Evolutionary conservation across 2,113 vertebrate genomes (phyloP), one percentile per base, ranked within the genome.

Genomic region (Erpornis zantholeuca): DNA sequence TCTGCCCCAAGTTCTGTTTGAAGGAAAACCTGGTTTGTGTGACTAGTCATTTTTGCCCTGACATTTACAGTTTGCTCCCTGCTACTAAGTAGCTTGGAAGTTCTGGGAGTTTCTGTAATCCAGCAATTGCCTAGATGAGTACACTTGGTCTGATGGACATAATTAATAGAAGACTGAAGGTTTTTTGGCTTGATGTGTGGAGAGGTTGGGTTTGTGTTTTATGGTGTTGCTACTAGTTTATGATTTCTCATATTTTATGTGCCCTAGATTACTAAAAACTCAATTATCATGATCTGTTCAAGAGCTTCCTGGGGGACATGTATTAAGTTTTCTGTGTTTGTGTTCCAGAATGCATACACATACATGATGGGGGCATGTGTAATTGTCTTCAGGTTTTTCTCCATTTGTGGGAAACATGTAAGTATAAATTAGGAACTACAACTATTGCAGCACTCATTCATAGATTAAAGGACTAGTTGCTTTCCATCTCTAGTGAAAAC

Each of bases 341-440:
- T 70, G 45, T 98, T 98, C 25, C 94, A 99, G 99, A 99, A 99
- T 87, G 99, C 99, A 0, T 99, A 99, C 44, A 99, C 99, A 33
- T 99, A 99, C 96, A 99, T 99, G 99, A 99, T 99, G 99, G 99
- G 99, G 6, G 99, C 99, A 0, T 99, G 99, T 25, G 99, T 99
- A 86, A 99, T 99, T 50, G 99, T 99, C 96, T 99, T 99, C 97
- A 98, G 99, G 81, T 99, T 99, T 96, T 99, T 99, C 97, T 99
- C 99, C 25, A 99, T 99, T 97, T 99, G 99, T 96, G 99, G 99
- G 73, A 99, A 99, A 86, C 99, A 99, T 8, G 99, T 99, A 96
- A 99, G 99, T 99, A 97, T 27, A 24, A 69, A 60, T 49, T 69
- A 47, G 38, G 29, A 85, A 59, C 35, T 72, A 31, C 23, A 82